Percentiles rank a stretch among this genome's conserved stretches.
Evolutionary conservation across 2,888 invertebrate genomes (phyloP).

Genomic region (Strigamia transsilvanica): DNA sequence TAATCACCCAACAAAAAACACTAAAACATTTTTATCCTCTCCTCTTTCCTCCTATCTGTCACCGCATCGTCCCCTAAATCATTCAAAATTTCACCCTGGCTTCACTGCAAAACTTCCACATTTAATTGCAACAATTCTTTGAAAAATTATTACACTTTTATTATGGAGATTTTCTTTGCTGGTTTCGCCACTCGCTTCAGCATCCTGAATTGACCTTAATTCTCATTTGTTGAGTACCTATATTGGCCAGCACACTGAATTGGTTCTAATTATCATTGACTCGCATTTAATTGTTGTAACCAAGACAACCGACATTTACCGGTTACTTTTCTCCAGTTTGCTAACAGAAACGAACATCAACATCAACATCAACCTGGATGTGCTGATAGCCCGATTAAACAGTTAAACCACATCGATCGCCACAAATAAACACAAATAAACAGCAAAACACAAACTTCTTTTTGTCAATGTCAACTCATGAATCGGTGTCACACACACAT

Average conservation of each 20-base stretch:
- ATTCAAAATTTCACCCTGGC: not conserved
- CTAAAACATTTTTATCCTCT: no score
- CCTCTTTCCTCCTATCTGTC: no score
- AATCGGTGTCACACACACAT: not conserved
- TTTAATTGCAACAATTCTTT: not conserved
- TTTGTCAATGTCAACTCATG: not conserved
- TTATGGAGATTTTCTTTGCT: no score
- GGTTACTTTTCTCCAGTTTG: not conserved
- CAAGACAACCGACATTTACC: not conserved
- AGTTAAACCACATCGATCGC: no score
- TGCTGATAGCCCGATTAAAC: no score
- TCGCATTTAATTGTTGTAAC: constrained; percentile 6
- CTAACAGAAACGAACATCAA: not conserved
- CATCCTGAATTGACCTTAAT: not conserved
- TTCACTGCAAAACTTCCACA: not conserved
- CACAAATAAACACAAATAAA: no score
- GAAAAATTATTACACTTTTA: no score
- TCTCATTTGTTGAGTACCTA: not conserved
- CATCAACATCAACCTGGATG: no score
- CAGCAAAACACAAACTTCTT: no score
- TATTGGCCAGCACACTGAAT: not conserved
- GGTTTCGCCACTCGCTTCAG: no score
- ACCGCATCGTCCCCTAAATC: not conserved
- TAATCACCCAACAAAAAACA: no score
- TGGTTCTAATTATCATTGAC: constrained; percentile 1